Base-by-base conservation (phyloP, 2,888 invertebrate species). In the Geophilus truncorum region DNA sequence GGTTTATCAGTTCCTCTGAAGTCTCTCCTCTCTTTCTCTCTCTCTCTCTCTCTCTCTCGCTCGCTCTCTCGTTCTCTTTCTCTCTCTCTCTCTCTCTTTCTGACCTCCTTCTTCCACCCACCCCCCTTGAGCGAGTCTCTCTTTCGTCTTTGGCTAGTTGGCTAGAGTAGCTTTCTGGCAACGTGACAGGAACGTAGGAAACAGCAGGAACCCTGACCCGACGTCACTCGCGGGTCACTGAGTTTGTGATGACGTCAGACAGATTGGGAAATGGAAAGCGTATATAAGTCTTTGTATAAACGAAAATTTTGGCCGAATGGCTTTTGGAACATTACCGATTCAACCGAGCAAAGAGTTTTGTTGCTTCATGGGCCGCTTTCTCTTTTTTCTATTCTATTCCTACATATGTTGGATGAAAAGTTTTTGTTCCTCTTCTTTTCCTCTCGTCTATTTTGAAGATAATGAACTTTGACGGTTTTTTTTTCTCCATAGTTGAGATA, bases 151-250 rank as follows among this genome's bases (percentile, higher is more conserved):
- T 70, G 70, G 70, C 70, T 70, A 70, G 70, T 70, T 70, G 70
- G 70, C 70, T 70, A 70, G 70, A 70, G 70, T 70, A 70, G 70
- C 70, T 70, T 70, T 70, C 70, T 70, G 70, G 70, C 70, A 70
- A 70, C 15, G 70, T 70, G 70, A 70, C 70, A 70, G 70, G 70
- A 70, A 70, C 25, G 25, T 70, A 70, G 70, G 70, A 70, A 70
- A 70, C 70, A 70, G 70, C 70, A 70, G 70, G 70, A 70, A 70
- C 70, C 70, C 70, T 70, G 70, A 70, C 70, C 70, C 70, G 70
- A 70, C 70, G 70, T 70, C 70, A 70, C 70, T 70, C 70, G 70
- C 70, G 70, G 70, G 70, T 70, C 70, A 70, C 70, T 28, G 70
- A 70, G 25, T 70, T 70, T 70, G 25, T 25, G 70, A 70, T 70